Conservation (phyloP, 2,113 vertebrate species). For the Clarias magur region DNA sequence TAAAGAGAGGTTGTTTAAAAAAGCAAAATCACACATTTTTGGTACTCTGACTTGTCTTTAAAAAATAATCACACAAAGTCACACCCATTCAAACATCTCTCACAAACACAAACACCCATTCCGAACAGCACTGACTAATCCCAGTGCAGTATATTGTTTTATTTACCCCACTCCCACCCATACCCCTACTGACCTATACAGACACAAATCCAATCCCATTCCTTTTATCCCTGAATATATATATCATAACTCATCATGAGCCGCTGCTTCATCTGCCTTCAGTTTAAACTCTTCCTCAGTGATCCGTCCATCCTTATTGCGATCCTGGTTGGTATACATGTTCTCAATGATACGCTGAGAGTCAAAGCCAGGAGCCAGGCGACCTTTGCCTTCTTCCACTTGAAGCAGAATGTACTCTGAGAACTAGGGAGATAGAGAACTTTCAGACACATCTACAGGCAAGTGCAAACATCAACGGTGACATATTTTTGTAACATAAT, state of each 20-base stretch:
- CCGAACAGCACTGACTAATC: slow-evolving; percentile 7
- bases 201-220: slow-evolving; percentile 43
- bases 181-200: slow-evolving; percentile 44
- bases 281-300: slow-evolving; percentile 90
- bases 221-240: slow-evolving; percentile 32
- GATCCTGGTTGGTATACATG: slow-evolving; percentile 97
- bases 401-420: slow-evolving; percentile 89
- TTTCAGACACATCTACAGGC: not conserved
- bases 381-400: slow-evolving; percentile 88
- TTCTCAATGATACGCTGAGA: slow-evolving; percentile 88
- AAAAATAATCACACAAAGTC: slow-evolving; percentile 30
- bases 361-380: slow-evolving; percentile 91
- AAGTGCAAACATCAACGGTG: not conserved
- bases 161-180: slow-evolving; percentile 28
- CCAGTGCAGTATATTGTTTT: slow-evolving; percentile 22
- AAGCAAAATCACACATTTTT: slow-evolving; percentile 29
- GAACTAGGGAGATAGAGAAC: slow-evolving; percentile 74
- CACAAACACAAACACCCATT: slow-evolving; percentile 24
- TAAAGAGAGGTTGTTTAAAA: slow-evolving; percentile 32
- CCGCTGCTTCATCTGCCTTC: slow-evolving; percentile 86
- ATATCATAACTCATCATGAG: slow-evolving; percentile 90
- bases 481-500: too few relatives aligned
- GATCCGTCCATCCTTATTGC: slow-evolving; percentile 89
- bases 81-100: slow-evolving; percentile 35
- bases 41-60: not conserved